Conservation (phyloP, 2,797 vertebrate genomes). For the Gymnopithys bicolor region DNA sequence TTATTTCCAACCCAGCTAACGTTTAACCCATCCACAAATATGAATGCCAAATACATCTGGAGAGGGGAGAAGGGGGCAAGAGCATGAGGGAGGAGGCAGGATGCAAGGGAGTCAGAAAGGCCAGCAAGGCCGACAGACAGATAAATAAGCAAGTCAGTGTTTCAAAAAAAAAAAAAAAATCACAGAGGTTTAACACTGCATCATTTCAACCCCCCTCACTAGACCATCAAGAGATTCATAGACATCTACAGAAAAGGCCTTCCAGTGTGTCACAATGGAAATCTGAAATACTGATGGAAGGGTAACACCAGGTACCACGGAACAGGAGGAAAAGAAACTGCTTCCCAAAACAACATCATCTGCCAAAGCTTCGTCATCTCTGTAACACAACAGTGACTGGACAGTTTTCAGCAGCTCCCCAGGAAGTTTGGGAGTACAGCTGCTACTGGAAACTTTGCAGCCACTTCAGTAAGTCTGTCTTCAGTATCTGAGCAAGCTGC, state of each 20-base stretch:
- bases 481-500: not conserved
- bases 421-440: not conserved
- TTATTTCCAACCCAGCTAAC: not conserved
- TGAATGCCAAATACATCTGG: not conserved
- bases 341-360: not conserved
- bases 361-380: not conserved
- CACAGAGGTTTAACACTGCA: not conserved
- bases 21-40: not conserved
- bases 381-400: not conserved
- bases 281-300: not conserved
- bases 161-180: not conserved
- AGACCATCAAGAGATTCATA: rapidly evolving
- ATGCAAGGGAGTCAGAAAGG: not conserved
- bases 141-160: not conserved
- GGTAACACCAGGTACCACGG: not conserved
- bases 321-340: not conserved
- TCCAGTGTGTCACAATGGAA: rapidly evolving
- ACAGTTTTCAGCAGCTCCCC: not conserved
- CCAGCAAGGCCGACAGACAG: not conserved
- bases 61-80: not conserved
- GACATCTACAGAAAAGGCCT: not conserved
- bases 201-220: rapidly evolving
- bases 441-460: not conserved
- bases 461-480: not conserved
- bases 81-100: not conserved